Percentiles rank a stretch among this genome's conserved stretches.
Evolutionary conservation across 2,113 vertebrate species (phyloP).

Genomic region (Galemys pyrenaicus): DNA sequence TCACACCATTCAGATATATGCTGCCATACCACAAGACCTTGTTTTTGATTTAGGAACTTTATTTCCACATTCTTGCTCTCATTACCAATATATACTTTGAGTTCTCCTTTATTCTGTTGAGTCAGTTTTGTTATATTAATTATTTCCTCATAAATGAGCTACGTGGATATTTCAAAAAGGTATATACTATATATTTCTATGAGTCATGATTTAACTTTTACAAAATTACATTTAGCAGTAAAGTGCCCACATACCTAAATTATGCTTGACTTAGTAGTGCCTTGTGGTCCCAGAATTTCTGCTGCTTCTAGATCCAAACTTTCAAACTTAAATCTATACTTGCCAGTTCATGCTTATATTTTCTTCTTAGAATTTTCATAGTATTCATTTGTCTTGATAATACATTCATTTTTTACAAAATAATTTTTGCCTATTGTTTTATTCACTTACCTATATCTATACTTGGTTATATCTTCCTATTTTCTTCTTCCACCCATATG

Average conservation of each 20-base stretch:
- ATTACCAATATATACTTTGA: slow-evolving; percentile 8
- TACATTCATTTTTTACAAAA: no score
- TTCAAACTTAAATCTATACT: not conserved
- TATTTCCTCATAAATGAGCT: not conserved
- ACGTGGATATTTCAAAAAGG: not conserved
- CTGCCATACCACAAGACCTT: not conserved
- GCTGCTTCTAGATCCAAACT: not conserved
- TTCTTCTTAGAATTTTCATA: slow-evolving; percentile 29
- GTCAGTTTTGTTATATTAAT: not conserved
- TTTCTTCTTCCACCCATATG: not conserved
- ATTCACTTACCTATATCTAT: not conserved
- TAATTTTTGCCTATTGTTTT: not conserved
- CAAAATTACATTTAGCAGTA: slow-evolving; percentile 11
- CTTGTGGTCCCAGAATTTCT: not conserved
- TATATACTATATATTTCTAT: not conserved
- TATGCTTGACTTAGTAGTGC: not conserved
- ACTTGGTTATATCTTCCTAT: not conserved
- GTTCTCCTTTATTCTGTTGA: not conserved
- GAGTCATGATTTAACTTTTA: not conserved
- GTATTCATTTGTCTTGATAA: not conserved
- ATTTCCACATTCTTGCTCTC: not conserved
- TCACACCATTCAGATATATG: no score
- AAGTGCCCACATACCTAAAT: not conserved
- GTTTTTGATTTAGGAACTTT: slow-evolving; percentile 8
- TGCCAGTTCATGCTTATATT: not conserved